phyloP scores from a whole-genome alignment of 2,113 vertebrate genomes.

The Engraulis encrasicolus region DNA sequence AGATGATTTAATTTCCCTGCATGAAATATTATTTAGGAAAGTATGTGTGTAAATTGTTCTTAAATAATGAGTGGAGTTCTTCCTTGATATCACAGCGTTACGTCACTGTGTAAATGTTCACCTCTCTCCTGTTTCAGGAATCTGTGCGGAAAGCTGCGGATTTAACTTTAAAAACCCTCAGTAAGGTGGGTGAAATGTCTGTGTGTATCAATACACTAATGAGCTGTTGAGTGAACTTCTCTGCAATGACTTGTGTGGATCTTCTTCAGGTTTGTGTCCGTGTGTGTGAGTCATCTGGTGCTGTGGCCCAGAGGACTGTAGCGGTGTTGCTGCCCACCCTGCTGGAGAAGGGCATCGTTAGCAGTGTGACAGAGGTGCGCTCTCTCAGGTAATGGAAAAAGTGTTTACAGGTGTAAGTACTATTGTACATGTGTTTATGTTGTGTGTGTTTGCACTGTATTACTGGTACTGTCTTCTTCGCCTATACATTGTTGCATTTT shows the following conservation, averaged over 20 bases:
- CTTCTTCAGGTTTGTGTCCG: slow-evolving; percentile 88
- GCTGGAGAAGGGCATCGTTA: slow-evolving; percentile 94
- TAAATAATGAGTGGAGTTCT: no score
- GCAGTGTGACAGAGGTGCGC: slow-evolving; percentile 91
- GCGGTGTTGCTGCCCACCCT: slow-evolving; percentile 91
- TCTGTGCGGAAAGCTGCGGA: slow-evolving; percentile 97
- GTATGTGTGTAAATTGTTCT: no score
- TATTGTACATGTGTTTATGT: slow-evolving; percentile 15
- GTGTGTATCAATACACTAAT: background rate
- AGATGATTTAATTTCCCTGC: no score
- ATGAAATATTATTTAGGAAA: no score
- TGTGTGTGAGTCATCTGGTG: slow-evolving; percentile 91
- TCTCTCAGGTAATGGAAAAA: slow-evolving; percentile 88
- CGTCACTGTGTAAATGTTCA: no score
- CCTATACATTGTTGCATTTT: no score
- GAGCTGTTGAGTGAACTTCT: background rate
- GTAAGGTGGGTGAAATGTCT: slow-evolving; percentile 82
- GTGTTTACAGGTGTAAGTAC: no score
- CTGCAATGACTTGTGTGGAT: no score
- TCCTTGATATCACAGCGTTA: no score
- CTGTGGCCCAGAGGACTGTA: slow-evolving; percentile 86
- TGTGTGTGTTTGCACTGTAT: background rate
- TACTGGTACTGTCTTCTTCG: no score
- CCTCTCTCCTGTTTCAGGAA: slow-evolving; percentile 78
- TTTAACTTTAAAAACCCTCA: slow-evolving; percentile 92